Evolutionary conservation across 2,113 vertebrate genomes (phyloP), one percentile per base, ranked within the genome.

Genomic region (Echinops telfairi): DNA sequence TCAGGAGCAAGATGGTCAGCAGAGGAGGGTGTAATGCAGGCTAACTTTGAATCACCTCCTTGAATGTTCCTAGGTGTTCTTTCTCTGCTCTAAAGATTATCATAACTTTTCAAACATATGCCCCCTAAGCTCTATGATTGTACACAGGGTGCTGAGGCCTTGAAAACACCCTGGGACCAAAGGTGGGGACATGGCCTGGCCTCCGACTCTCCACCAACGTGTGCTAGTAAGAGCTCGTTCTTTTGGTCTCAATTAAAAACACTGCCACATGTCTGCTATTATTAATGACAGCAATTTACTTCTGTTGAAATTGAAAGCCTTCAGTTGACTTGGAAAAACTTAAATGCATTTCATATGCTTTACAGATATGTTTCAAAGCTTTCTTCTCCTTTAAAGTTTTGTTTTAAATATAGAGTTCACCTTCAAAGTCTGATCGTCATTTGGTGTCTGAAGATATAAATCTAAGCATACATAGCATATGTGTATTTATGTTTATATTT

Each of bases 281-380:
- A 97, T 96, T 96, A 96, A 97, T 97, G 96, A 97, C 94, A 96
- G 96, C 92, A 97, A 97, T 97, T 97, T 97, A 97, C 94, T 97
- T 97, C 93, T 97, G 95, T 88, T 89, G 96, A 97, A 97, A 97
- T 82, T 97, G 96, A 97, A 97, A 97, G 96, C 88, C 90, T 95
- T 97, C 91, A 66, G 90, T 91, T 96, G 92, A 47, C 95, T 97
- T 97, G 97, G 96, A 94, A 95, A 97, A 89, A 60, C 86, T 57
- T 91, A 94, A 97, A 94, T 68, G 62, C 80, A n/a, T 83, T 88
- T 95, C 77, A 68, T 88, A 94, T 94, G 95, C 76, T 31, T 93
- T 86, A 58, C 91, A 95, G 95, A 83, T 94, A 43, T 86, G 76
- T 95, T 94, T 95, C 66, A 89, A 94, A 95, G 91, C 78, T 96